A percentile compares a stretch with the other conserved stretches of the same genome.
Conservation (phyloP, 2,888 invertebrate genomes). For the Agonopterix alstromeriana region DNA sequence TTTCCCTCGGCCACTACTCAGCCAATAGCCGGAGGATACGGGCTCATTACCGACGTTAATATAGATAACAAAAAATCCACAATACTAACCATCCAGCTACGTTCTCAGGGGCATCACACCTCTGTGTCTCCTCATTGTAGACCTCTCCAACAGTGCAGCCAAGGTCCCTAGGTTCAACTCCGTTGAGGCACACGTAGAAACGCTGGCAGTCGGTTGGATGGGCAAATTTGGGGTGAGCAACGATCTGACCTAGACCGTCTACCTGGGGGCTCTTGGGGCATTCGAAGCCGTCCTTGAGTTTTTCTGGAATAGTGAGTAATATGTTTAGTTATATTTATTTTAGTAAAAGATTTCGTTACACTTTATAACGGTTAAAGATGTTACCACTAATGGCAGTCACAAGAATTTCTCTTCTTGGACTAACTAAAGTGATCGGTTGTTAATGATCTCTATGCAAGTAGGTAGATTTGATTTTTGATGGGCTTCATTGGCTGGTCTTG, state of each 20-base stretch:
- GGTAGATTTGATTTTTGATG: too few relatives aligned
- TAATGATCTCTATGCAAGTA: too few relatives aligned
- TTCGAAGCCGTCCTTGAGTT: constrained; percentile 88
- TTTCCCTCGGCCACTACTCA: background rate
- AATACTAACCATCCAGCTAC: constrained; percentile 89
- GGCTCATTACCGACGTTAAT: too few relatives aligned
- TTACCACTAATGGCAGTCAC: too few relatives aligned
- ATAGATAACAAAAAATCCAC: background rate
- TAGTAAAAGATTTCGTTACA: background rate
- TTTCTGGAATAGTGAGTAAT: constrained; percentile 70
- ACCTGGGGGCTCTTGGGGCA: constrained; percentile 84
- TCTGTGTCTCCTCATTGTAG: constrained; percentile 91
- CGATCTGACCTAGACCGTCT: constrained; percentile 82
- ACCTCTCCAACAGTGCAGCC: constrained; percentile 92
- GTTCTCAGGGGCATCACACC: constrained; percentile 93
- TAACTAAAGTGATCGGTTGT: too few relatives aligned
- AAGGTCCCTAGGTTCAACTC: constrained; percentile 90
- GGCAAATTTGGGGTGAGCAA: constrained; percentile 90
- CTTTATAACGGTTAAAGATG: too few relatives aligned
- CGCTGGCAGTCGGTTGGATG: constrained; percentile 93
- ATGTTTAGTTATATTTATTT: background rate
- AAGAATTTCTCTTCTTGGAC: too few relatives aligned
- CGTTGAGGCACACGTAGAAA: constrained; percentile 93
- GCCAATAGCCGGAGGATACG: too few relatives aligned
- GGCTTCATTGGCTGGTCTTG: too few relatives aligned